A percentile compares a stretch with the other conserved stretches of the same genome.
phyloP scores from a whole-genome alignment of 1,140 invertebrate genomes.

The Nylanderia fulva region DNA sequence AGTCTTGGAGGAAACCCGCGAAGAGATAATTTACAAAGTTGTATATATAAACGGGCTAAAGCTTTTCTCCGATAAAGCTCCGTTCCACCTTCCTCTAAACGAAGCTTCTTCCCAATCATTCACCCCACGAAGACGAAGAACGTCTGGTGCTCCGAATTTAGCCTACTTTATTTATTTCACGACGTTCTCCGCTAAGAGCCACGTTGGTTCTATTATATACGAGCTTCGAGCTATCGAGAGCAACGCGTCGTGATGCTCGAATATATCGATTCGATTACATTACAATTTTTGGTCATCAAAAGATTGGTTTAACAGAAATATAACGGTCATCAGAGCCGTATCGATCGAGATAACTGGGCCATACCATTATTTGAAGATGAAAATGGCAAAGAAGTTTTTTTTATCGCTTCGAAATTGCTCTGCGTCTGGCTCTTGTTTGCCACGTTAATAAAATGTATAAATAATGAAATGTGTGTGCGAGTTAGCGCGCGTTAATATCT shows the following conservation, averaged over 20 bases:
- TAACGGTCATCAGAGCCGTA: constrained; percentile 37
- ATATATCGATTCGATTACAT: constrained; percentile 34
- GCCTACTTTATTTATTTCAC: constrained; percentile 36
- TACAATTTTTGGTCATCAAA: not conserved
- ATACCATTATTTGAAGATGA: constrained; percentile 44
- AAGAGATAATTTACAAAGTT: constrained; percentile 44
- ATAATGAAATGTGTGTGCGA: not conserved
- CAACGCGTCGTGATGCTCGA: constrained; percentile 4
- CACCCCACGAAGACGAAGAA: constrained; percentile 10
- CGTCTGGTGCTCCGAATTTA: constrained; percentile 25
- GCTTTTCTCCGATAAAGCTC: constrained; percentile 37
- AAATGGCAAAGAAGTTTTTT: constrained; percentile 34
- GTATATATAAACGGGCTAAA: constrained; percentile 12
- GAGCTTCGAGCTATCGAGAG: constrained; percentile 4
- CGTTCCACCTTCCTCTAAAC: not conserved
- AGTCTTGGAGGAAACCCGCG: not conserved
- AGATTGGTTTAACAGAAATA: constrained; percentile 35
- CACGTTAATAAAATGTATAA: not conserved
- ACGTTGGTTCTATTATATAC: not conserved
- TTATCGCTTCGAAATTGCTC: not conserved
- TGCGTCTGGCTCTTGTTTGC: not conserved
- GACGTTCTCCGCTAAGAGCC: not conserved
- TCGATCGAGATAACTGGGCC: constrained; percentile 70
- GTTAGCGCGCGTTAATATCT: not conserved
- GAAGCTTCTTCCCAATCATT: constrained; percentile 34